phyloP scores from a whole-genome alignment of 1,140 invertebrate genomes.

The Platyscapa corneri region DNA sequence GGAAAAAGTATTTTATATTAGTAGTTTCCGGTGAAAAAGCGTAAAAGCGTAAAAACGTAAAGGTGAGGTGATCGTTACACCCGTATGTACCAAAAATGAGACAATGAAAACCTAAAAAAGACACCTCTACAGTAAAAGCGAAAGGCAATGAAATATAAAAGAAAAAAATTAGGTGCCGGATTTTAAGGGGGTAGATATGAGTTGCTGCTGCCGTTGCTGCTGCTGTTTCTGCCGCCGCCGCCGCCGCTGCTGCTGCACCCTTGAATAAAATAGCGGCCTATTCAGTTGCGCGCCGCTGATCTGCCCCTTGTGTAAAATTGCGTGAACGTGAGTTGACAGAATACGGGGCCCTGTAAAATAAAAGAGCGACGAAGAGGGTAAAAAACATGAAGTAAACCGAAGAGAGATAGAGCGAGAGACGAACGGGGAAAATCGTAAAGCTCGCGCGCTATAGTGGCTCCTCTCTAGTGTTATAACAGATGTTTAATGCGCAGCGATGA shows the following conservation, averaged over 20 bases:
- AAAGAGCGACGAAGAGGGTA: neutral
- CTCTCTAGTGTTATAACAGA: conserved; percentile 41
- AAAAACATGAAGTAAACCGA: conserved; percentile 52
- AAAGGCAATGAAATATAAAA: conserved; percentile 32
- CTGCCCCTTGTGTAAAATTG: conserved; percentile 49
- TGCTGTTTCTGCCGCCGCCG: neutral
- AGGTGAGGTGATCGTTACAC: conserved; percentile 48
- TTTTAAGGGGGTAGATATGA: conserved; percentile 42
- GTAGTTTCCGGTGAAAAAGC: conserved; percentile 49
- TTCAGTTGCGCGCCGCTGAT: conserved; percentile 1
- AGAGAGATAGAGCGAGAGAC: conserved; percentile 25
- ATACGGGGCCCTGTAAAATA: conserved; percentile 28
- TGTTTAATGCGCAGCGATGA: conserved; percentile 40
- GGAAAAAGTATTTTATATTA: conserved; percentile 42
- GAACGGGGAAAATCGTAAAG: conserved; percentile 49
- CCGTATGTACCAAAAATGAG: conserved; percentile 32
- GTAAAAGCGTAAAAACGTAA: conserved; percentile 50
- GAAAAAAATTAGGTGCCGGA: conserved; percentile 36
- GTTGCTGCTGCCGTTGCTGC: neutral
- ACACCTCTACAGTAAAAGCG: conserved; percentile 14
- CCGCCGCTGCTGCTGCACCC: conserved; percentile 22
- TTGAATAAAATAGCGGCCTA: conserved; percentile 23
- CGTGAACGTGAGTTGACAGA: conserved; percentile 54
- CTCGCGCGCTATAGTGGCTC: neutral
- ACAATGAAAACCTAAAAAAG: conserved; percentile 48